phyloP scores from a whole-genome alignment of 2,113 vertebrate genomes.

The Catharus minimus region DNA sequence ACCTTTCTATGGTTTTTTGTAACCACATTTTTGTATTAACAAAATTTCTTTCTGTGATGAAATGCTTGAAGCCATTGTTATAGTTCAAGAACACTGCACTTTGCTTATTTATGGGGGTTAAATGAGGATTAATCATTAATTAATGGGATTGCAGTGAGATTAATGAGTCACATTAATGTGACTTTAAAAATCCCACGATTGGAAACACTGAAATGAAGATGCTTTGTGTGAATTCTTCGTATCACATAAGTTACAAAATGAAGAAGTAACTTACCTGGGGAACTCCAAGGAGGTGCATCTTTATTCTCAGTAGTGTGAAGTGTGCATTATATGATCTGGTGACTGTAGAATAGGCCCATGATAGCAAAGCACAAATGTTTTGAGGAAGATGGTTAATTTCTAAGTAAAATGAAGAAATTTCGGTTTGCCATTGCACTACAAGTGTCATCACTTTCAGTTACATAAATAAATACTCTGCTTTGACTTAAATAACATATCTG shows the following conservation, averaged over 20 bases:
- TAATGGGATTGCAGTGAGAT: not conserved
- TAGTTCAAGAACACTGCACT: not conserved
- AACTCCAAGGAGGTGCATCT: not conserved
- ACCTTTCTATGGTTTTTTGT: not conserved
- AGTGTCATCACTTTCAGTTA: not conserved
- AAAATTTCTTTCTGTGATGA: not conserved
- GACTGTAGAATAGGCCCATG: not conserved
- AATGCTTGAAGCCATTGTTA: not conserved
- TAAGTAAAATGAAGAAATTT: not conserved
- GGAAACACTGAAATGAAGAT: not conserved
- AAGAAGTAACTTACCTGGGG: not conserved
- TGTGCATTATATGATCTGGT: not conserved
- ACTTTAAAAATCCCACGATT: not conserved
- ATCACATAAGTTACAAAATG: not conserved
- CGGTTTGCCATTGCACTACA: not conserved
- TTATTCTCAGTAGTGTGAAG: not conserved
- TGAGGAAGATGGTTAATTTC: not conserved
- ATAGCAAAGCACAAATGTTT: not conserved
- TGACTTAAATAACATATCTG: not conserved
- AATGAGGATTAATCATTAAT: not conserved
- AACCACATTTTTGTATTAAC: not conserved
- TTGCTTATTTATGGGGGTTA: not conserved
- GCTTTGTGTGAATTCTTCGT: not conserved
- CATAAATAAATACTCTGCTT: conserved; percentile 26
- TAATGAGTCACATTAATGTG: not conserved